Conservation (phyloP, 2,888 invertebrate species). For the Eurytoma adleriae region DNA sequence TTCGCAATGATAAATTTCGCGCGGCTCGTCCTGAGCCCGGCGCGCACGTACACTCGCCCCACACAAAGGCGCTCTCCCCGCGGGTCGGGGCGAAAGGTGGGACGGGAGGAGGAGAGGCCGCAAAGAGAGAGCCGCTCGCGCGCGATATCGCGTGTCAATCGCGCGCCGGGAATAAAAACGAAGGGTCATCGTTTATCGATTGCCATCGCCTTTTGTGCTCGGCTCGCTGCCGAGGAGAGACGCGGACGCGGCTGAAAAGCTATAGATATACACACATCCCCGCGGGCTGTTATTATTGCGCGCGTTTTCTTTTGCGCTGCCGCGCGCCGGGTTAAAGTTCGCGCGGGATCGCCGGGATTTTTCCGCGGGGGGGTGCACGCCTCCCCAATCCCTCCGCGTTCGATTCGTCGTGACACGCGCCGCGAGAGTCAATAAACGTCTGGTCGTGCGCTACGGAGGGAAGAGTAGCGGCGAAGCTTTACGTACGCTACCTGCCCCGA, state of each 20-base stretch:
- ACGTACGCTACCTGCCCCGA: too few relatives aligned
- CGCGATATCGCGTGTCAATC: conserved; percentile 59
- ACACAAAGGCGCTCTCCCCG: too few relatives aligned
- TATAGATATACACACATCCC: conserved; percentile 21
- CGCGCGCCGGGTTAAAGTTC: conserved; percentile 42
- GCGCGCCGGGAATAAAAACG: conserved; percentile 52
- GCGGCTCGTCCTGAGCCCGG: conserved; percentile 1
- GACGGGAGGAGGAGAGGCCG: neutral
- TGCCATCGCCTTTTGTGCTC: conserved; percentile 54
- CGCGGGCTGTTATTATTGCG: conserved; percentile 45
- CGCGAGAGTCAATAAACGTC: conserved; percentile 55
- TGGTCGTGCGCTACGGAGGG: conserved; percentile 28
- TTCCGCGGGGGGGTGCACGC: neutral
- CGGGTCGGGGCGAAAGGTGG: neutral
- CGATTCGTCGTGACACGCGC: conserved; percentile 44
- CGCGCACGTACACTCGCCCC: neutral
- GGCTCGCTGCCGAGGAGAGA: neutral
- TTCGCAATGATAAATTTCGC: conserved; percentile 45
- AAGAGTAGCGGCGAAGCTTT: neutral
- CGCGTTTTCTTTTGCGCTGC: neutral
- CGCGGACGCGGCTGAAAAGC: conserved; percentile 19
- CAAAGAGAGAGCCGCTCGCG: conserved; percentile 14
- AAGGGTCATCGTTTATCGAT: conserved; percentile 59
- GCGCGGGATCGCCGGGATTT: conserved; percentile 42
- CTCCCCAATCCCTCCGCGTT: conserved; percentile 11